phyloP scores from a whole-genome alignment of 2,113 vertebrate species.

The Monarcha castaneiventris region DNA sequence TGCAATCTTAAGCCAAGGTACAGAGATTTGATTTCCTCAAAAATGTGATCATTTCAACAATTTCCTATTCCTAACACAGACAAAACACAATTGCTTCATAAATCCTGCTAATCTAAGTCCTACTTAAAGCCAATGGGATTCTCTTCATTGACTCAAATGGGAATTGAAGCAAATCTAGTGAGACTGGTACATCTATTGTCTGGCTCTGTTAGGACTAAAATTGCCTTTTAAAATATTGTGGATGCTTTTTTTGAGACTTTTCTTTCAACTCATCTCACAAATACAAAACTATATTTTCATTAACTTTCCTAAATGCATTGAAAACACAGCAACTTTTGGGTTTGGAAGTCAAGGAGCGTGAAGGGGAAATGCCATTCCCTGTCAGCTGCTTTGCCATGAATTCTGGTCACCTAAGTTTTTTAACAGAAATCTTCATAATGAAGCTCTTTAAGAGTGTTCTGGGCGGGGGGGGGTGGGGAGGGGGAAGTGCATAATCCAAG shows the following conservation, averaged over 20 bases:
- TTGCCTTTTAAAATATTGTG: not conserved
- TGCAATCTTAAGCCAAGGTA: not conserved
- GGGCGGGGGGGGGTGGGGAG: too few relatives aligned
- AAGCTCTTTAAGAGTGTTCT: not conserved
- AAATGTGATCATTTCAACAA: not conserved
- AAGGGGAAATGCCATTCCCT: not conserved
- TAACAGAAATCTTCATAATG: not conserved
- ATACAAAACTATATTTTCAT: not conserved
- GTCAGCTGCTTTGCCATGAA: not conserved
- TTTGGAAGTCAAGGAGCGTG: not conserved
- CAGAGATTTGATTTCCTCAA: not conserved
- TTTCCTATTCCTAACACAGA: not conserved
- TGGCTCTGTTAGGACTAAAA: slow-evolving; percentile 21
- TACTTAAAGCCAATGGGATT: slow-evolving; percentile 14
- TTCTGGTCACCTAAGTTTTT: not conserved
- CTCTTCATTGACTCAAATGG: slow-evolving; percentile 21
- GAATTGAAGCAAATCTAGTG: slow-evolving; percentile 37
- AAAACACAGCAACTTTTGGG: not conserved
- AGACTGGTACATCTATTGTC: slow-evolving; percentile 9
- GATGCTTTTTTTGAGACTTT: not conserved
- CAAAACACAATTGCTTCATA: not conserved
- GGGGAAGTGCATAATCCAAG: not conserved
- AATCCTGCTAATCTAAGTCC: slow-evolving; percentile 29
- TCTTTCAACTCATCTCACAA: not conserved
- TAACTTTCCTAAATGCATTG: not conserved